Conservation (phyloP, 64 coral and sea anemone genomes). For the Trachythela sp. region DNA sequence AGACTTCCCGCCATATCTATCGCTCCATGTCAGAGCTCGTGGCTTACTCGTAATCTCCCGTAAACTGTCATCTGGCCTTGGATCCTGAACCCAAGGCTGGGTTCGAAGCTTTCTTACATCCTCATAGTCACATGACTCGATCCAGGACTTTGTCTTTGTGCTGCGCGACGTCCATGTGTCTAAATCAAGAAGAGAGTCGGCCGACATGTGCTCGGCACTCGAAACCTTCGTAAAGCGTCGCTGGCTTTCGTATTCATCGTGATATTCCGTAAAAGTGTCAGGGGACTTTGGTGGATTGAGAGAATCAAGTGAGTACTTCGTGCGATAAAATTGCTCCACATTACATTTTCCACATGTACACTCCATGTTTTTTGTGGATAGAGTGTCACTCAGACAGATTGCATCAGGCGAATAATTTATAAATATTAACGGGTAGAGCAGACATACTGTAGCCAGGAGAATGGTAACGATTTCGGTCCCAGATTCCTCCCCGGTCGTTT, state of each 20-base stretch:
- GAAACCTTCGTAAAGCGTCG: neutral
- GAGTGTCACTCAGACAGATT: neutral
- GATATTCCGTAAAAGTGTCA: neutral
- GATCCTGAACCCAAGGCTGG: neutral
- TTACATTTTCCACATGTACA: neutral
- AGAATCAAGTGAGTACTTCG: neutral
- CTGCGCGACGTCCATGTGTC: neutral
- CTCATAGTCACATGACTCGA: conserved; percentile 5
- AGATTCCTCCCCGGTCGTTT: neutral
- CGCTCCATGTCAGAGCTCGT: neutral
- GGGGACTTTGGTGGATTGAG: neutral
- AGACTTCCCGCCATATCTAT: neutral
- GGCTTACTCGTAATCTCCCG: neutral
- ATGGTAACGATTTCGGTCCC: neutral
- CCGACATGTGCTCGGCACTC: neutral
- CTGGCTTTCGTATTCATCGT: neutral
- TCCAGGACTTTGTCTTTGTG: conserved; percentile 22
- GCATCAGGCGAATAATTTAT: neutral
- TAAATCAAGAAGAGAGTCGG: neutral
- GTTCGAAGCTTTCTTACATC: neutral
- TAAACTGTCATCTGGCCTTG: neutral
- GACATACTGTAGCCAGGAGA: neutral
- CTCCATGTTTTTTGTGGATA: conserved; percentile 8
- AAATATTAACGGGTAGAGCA: neutral
- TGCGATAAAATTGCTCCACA: neutral